Conservation (phyloP, 2,113 vertebrate genomes). For the Petromus typicus region DNA sequence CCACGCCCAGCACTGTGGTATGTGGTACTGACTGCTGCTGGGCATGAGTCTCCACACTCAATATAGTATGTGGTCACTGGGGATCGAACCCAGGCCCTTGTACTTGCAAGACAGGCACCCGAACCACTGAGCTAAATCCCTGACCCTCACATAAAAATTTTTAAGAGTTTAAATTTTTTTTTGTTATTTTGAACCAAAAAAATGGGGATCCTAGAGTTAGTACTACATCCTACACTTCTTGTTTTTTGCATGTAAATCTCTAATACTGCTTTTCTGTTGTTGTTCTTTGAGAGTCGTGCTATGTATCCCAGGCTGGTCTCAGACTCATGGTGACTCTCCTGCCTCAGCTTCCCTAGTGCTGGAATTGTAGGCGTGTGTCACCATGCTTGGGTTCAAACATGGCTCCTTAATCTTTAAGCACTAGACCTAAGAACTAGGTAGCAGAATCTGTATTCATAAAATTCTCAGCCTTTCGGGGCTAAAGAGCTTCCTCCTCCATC, state of each 20-base stretch:
- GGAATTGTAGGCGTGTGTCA: not conserved
- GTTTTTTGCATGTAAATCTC: too few species aligned
- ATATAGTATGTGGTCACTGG: too few species aligned
- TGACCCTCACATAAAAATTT: not conserved
- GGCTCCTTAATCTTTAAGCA: not conserved
- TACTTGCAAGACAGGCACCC: too few species aligned
- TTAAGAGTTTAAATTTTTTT: not conserved
- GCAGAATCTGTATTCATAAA: not conserved
- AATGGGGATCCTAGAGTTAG: not conserved
- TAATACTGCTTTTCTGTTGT: not conserved
- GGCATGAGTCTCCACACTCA: too few species aligned
- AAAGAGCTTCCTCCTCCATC: not conserved
- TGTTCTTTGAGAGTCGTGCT: not conserved
- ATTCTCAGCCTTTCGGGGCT: not conserved
- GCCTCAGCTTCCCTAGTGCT: not conserved
- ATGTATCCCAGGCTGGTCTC: not conserved
- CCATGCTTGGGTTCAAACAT: not conserved
- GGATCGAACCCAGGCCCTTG: too few species aligned
- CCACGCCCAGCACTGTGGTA: too few species aligned
- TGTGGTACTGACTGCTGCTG: too few species aligned
- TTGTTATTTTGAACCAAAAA: not conserved
- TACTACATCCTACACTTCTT: not conserved
- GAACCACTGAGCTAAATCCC: too few species aligned
- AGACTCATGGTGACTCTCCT: not conserved
- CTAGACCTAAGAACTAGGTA: not conserved